Base-by-base conservation (phyloP, 2,113 vertebrate species). In the Phainopepla nitens region DNA sequence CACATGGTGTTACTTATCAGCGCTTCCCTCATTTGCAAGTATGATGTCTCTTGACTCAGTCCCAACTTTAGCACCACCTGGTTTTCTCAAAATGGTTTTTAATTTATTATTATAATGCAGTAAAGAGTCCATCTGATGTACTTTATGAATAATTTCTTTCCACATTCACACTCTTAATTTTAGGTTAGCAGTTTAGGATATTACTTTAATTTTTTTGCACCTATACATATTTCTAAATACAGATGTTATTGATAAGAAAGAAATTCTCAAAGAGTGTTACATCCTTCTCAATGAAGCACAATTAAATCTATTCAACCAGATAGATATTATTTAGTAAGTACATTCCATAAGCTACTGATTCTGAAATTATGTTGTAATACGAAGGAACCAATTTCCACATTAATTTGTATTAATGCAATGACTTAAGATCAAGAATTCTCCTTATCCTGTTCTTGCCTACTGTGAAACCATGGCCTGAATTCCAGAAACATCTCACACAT, bases 381-480 rank as follows among this genome's bases (percentile, higher is more conserved):
- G 94, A 95, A 96, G 70, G 33, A 94, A 87, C 76, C 76, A 93
- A 95, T 95, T 96, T 97, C 82, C 94, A 90, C 89, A 93, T 73
- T 92, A 76, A 96, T 94, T 94, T 95, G 58, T 94, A 92, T 89
- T 89, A 93, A 97, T 77, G 76, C 47, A 89, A 44, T 13, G 62
- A 51, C 54, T 92, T 92, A 81, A 92, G 82, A 93, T 88, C 90
- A 92, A 94, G 94, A 93, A 82, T 62, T 83, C 82, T 92, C 42
- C 27, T 86, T 71, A 93, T 83, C 29, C 76, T 42, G 9, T 39
- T 94, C 82, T 92, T 93, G 45, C 27, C 71, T 73, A 58, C 82
- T 92, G 47, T 80, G 58, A 70, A 90, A 90, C 50, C n/a, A 54
- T 25, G 39, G 50, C 76, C 35, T 73, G 58, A 92, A 88, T 77